A percentile compares a stretch with the other conserved stretches of the same genome.
Conservation (phyloP, 2,113 vertebrate species). For the Urocynchramus pylzowi region DNA sequence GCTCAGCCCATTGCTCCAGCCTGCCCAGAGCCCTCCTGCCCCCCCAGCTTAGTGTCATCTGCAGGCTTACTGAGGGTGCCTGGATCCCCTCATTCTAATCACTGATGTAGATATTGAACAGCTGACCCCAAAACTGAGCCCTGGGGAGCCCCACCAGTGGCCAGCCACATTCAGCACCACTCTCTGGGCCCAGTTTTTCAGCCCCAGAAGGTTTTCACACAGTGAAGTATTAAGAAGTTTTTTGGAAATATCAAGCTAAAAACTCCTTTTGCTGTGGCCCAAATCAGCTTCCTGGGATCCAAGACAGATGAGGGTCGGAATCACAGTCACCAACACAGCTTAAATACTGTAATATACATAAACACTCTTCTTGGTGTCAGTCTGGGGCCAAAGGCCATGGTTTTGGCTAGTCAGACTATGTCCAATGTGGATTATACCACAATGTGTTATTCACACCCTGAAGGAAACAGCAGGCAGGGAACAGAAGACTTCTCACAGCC, state of each 20-base stretch:
- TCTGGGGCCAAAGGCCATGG: background rate
- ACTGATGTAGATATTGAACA: background rate
- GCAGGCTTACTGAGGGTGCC: background rate
- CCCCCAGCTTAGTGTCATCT: background rate
- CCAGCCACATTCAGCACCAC: background rate
- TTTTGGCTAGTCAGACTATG: background rate
- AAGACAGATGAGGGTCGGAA: accelerated
- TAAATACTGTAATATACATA: background rate
- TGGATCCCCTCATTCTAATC: background rate
- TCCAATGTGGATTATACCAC: background rate
- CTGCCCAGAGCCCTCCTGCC: background rate
- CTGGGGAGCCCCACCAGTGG: background rate
- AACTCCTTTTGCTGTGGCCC: background rate
- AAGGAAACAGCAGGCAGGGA: background rate
- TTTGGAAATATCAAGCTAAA: background rate
- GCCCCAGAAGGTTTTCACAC: background rate
- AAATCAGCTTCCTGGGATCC: background rate
- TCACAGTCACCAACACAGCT: accelerated
- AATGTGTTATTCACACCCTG: background rate
- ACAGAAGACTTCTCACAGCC: background rate
- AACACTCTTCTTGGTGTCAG: background rate
- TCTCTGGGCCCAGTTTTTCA: background rate
- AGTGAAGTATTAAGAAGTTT: background rate
- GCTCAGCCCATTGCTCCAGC: background rate
- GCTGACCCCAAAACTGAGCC: background rate